These are phyloP conservation scores for Daboia siamensis DNA, from an alignment of 2,113 vertebrate genomes.

Conservation along the genomic window DNA sequence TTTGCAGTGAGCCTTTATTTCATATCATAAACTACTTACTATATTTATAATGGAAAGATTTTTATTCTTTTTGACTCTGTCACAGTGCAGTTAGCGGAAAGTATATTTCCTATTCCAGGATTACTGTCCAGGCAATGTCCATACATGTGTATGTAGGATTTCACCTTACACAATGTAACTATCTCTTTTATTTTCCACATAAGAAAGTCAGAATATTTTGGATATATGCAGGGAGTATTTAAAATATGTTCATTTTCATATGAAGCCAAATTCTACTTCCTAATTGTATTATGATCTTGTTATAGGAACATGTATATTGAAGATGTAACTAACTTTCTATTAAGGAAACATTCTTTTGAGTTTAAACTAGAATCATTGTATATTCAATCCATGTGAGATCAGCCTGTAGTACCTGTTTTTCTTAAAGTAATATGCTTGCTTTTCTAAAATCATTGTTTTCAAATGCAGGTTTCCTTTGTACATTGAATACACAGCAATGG, in stretches of 20 bases:
- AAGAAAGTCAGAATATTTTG: neutral
- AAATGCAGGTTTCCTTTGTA: slow-evolving; percentile 48
- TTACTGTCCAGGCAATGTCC: neutral
- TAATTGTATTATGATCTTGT: slow-evolving; percentile 30
- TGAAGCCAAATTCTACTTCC: neutral
- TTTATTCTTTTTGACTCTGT: neutral
- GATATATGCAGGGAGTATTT: neutral
- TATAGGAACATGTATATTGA: slow-evolving; percentile 19
- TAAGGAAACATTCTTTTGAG: slow-evolving; percentile 39
- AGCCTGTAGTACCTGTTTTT: neutral
- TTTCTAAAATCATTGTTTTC: slow-evolving; percentile 47
- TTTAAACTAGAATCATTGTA: slow-evolving; percentile 29
- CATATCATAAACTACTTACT: neutral
- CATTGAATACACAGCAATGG: neutral
- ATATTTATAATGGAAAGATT: neutral
- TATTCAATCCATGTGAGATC: slow-evolving; percentile 34
- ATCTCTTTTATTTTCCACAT: neutral
- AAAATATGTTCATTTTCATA: neutral
- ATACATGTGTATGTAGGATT: neutral
- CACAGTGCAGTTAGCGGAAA: neutral
- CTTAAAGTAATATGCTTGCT: slow-evolving; percentile 33
- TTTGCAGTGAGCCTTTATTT: neutral
- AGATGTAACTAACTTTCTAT: slow-evolving; percentile 43
- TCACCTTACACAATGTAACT: neutral
- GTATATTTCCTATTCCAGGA: neutral